These are phyloP conservation scores for Morone chrysops DNA, from an alignment of 2,113 vertebrate species.

Conservation along the genomic window DNA sequence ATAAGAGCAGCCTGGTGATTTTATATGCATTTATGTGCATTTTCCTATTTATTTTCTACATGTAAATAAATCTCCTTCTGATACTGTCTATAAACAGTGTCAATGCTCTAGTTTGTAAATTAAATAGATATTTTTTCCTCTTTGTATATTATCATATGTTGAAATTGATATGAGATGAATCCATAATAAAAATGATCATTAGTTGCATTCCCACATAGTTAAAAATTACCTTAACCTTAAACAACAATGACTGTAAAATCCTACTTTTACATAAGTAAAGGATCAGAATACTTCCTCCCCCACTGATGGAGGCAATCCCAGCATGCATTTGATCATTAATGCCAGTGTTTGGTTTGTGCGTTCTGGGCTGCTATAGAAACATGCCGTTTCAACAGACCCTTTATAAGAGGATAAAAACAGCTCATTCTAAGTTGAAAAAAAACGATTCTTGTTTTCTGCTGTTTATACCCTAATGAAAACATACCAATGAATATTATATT, in stretches of 20 bases:
- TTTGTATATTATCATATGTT: not conserved
- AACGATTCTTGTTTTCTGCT: no score
- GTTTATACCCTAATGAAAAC: no score
- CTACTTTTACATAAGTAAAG: not conserved
- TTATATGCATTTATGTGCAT: not conserved
- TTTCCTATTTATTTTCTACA: not conserved
- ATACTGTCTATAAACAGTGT: not conserved
- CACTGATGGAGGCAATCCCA: not conserved
- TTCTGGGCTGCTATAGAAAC: no score
- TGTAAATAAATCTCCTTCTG: conserved; percentile 4
- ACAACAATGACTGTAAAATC: not conserved
- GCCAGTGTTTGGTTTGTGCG: no score
- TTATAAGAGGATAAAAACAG: no score
- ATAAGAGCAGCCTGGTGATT: not conserved
- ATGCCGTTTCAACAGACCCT: not conserved
- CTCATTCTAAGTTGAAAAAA: no score
- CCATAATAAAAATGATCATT: no score
- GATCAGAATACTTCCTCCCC: not conserved
- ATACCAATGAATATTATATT: no score
- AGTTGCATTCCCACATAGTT: no score
- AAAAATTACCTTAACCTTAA: not conserved
- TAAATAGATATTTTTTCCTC: not conserved
- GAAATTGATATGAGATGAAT: no score
- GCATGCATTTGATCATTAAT: not conserved
- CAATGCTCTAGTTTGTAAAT: not conserved